phyloP scores from a whole-genome alignment of 2,888 invertebrate genomes.

The Pherbina coryleti region DNA sequence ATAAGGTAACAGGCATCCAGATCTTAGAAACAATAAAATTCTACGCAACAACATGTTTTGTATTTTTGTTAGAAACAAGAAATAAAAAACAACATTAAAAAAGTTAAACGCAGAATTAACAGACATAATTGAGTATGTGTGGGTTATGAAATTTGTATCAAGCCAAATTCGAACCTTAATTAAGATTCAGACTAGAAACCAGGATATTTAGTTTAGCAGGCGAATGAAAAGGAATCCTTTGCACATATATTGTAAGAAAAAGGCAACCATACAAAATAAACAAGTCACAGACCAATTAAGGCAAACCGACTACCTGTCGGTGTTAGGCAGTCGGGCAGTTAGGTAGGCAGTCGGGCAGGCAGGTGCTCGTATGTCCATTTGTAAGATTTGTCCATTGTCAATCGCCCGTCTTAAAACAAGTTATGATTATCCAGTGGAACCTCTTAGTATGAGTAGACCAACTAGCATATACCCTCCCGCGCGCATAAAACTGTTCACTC shows the following conservation, averaged over 20 bases:
- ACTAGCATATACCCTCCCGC: background rate
- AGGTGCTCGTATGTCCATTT: background rate
- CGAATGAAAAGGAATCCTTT: background rate
- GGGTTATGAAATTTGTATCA: background rate
- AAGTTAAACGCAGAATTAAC: background rate
- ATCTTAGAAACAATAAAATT: too few species aligned
- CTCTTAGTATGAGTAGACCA: conserved; percentile 10
- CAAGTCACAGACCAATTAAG: background rate
- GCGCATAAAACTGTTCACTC: background rate
- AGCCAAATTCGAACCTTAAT: background rate
- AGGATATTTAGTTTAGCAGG: background rate
- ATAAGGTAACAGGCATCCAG: too few species aligned
- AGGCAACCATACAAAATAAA: background rate
- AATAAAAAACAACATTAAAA: too few species aligned
- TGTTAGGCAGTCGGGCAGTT: background rate
- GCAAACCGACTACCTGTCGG: conserved; percentile 12
- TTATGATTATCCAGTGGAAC: background rate
- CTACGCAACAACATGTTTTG: too few species aligned
- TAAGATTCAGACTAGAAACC: background rate
- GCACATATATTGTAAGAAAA: background rate
- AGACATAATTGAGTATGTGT: background rate
- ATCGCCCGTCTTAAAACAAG: background rate
- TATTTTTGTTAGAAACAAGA: too few species aligned
- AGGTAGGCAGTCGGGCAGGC: background rate
- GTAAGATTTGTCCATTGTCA: background rate